Conservation (phyloP, 2,888 invertebrate genomes). For the Erpobdella octoculata region DNA sequence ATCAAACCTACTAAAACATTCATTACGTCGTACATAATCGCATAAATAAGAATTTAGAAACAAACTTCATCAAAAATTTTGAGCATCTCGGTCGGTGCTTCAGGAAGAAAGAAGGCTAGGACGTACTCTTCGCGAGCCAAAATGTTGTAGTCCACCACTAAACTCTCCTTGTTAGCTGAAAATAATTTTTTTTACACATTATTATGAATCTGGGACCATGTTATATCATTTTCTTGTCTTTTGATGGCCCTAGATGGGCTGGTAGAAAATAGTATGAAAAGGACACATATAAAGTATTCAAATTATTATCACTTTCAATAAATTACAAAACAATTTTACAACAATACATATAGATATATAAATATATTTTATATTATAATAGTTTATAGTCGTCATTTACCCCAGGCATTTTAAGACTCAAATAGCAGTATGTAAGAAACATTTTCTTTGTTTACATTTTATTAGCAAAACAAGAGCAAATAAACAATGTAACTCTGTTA, state of each 20-base stretch:
- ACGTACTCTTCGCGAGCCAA: slow-evolving; percentile 82
- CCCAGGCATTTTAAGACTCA: too few relatives aligned
- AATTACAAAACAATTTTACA: neutral
- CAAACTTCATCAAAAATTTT: slow-evolving; percentile 82
- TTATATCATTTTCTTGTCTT: too few relatives aligned
- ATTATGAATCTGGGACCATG: neutral
- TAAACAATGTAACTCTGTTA: too few relatives aligned
- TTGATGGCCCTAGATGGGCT: too few relatives aligned
- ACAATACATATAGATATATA: neutral
- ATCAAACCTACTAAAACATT: neutral
- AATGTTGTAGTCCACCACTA: slow-evolving; percentile 84
- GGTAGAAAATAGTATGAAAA: too few relatives aligned
- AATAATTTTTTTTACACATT: neutral
- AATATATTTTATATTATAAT: too few relatives aligned
- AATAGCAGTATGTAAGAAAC: too few relatives aligned
- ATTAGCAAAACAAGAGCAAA: too few relatives aligned
- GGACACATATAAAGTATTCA: too few relatives aligned
- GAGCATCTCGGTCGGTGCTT: slow-evolving; percentile 93
- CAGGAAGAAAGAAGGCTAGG: slow-evolving; percentile 89
- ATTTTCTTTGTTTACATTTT: too few relatives aligned
- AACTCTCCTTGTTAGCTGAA: slow-evolving; percentile 63
- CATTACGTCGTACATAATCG: neutral
- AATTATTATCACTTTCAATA: too few relatives aligned
- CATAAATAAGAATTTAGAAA: neutral
- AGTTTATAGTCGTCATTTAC: too few relatives aligned